Base-by-base conservation (phyloP, 1,140 invertebrate genomes). In the Philopotamus ludificatus region DNA sequence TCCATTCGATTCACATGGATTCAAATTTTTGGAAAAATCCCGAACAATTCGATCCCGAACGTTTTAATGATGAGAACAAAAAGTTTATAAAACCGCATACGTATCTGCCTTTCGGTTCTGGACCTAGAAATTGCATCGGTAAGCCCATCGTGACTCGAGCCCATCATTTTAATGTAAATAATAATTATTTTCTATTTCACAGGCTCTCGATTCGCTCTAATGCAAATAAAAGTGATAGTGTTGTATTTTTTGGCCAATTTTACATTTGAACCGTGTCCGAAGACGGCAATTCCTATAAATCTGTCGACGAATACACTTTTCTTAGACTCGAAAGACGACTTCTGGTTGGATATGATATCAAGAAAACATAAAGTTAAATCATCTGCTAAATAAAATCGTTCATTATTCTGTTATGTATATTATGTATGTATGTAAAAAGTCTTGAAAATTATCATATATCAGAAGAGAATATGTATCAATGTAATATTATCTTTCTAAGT, bases 61-160 rank as follows among this genome's bases (percentile, higher is more conserved):
- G 87, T 66, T 91, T 90, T 63, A 59, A 65, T 18, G 44, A 54
- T 20, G 72, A 70, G 23, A 69, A 65, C 45, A 55, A 61, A 41
- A 28, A 23, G 9, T 53, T 58, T 44, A 70, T 70, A 15, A 67
- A 63, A 22, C 58, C 67, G 3, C 63, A 63, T 9, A 58, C 65
- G 15, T 86, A 83, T 72, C 69, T 89, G 49, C 87, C 88, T 0
- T 89, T 89, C 67, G 85, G 86, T 1, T 83, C 84, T 2, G 86
- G 86, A 2, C 80, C 82, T 0, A 76, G 85, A 60, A 82, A 82
- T 60, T 87, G 86, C 67, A 85, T 87, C 62, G 87, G 85, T 28
- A 47, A 57, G 65, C 9, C 16, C n/a, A n/a, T 45, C 10, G 15
- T 2, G 25, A 25, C 2, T 15, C 20, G n/a, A 55, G 4, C 20